A percentile compares a stretch with the other conserved stretches of the same genome.
phyloP scores from a whole-genome alignment of 1,140 invertebrate species.

The Ceratosolen solmsi region DNA sequence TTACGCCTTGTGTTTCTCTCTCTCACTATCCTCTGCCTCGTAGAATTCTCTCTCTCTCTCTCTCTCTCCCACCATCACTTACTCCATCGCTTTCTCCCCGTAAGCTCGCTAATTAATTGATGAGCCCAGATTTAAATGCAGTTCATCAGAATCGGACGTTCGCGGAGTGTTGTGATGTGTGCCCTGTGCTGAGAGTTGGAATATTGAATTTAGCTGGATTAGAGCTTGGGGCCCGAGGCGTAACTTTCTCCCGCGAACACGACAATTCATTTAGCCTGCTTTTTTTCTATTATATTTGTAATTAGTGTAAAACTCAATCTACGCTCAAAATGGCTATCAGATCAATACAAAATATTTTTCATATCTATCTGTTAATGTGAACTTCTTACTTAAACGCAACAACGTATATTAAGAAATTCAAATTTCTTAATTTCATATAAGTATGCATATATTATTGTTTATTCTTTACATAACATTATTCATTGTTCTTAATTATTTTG shows the following conservation, averaged over 20 bases:
- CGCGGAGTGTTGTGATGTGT: neutral
- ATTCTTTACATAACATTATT: no score
- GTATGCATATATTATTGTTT: no score
- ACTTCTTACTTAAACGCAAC: neutral
- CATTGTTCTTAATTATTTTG: no score
- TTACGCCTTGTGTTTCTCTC: slow-evolving; percentile 58
- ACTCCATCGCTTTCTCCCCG: slow-evolving; percentile 2
- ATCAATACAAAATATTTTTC: neutral
- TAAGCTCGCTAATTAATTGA: slow-evolving; percentile 68
- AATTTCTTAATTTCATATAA: neutral
- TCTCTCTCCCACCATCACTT: slow-evolving; percentile 32
- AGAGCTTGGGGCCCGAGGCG: neutral
- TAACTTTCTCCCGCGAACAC: slow-evolving; percentile 39
- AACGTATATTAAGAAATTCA: neutral
- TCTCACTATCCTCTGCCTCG: neutral
- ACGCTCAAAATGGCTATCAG: neutral
- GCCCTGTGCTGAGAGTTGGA: slow-evolving; percentile 36
- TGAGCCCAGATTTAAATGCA: slow-evolving; percentile 64
- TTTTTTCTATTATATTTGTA: neutral
- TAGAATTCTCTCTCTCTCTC: slow-evolving; percentile 49
- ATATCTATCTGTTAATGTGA: neutral
- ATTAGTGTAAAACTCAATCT: no score
- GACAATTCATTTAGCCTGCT: slow-evolving; percentile 36
- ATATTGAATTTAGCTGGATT: slow-evolving; percentile 51
- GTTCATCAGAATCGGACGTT: slow-evolving; percentile 56